Base-by-base conservation (phyloP, 2,888 invertebrate genomes). In the Calameuta filiformis region DNA sequence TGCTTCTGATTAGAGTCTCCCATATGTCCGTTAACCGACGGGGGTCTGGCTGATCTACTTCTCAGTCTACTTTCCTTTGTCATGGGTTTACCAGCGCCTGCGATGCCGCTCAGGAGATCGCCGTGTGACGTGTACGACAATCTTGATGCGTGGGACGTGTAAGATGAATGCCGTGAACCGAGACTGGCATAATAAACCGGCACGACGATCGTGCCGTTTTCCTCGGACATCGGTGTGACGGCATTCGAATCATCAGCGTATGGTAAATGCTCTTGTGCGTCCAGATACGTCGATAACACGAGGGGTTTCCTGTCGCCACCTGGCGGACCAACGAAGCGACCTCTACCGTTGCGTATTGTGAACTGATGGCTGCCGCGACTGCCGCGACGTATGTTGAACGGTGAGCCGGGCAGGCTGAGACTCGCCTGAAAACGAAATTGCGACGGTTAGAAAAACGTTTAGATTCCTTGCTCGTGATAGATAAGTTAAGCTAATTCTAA, bases 211-310 rank as follows among this genome's bases (percentile, higher is more conserved):
- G 97, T 97, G 90, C 98, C 98, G 92, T 98, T 98, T 93, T 98
- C 98, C 93, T 98, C 98, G 83, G 98, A 98, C 96, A 98, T 98
- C 77, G 99, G 99, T 81, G 98, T 99, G 80, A 98, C 98, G 84
- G 98, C 98, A 90, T 97, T 97, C 83, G 98, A 98, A 93, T 98
- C 99, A 92, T 99, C 99, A 79, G 98, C 98, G 92, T 98, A 99
- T 79, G 98, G 98, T 90, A 99, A 94, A 92, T 98, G 98, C 93
- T 98, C 97, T 92, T 97, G 97, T 85, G 97, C 97, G 92, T 97
- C 98, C 92, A 98, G 94, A 93, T 98, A 98, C 85, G 98, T 98
- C 88, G 97, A 98, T 85, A 98, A 94, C 84, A 98, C 98, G 89
- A 98, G 94, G 75, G 98, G 98, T 92, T 98, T 98, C 84, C 97